Conservation (phyloP, 2,888 invertebrate genomes). For the Drosophila parthenogenetica region DNA sequence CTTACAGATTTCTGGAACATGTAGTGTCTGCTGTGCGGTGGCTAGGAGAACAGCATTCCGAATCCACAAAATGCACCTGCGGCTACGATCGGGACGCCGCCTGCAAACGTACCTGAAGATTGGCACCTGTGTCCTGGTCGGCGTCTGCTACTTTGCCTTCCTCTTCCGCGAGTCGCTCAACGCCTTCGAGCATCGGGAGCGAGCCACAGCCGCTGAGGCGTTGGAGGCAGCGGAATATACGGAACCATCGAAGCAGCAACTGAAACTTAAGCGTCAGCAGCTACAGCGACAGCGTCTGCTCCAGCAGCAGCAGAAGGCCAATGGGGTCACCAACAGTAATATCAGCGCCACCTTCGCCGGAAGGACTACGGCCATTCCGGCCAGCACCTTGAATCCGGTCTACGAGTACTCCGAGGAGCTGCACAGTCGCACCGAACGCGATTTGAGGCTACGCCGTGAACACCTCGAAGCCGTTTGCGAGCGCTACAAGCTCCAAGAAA, state of each 20-base stretch:
- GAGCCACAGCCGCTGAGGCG: slow-evolving; percentile 54
- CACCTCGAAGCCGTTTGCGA: slow-evolving; percentile 86
- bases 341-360: slow-evolving; percentile 16
- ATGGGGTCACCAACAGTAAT: slow-evolving; percentile 7
- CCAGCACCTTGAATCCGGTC: slow-evolving; percentile 84
- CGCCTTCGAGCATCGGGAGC: slow-evolving; percentile 83
- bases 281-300: slow-evolving; percentile 50
- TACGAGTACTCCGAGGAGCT: slow-evolving; percentile 85
- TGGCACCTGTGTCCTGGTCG: slow-evolving; percentile 77
- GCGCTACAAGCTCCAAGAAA: slow-evolving; percentile 83
- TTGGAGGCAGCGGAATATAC: slow-evolving; percentile 44
- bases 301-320: slow-evolving; percentile 30
- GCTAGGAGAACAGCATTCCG: slow-evolving; percentile 27
- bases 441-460: slow-evolving; percentile 86
- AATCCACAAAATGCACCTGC: slow-evolving; percentile 76
- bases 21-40: slow-evolving; percentile 38
- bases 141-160: slow-evolving; percentile 83
- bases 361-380: slow-evolving; percentile 37
- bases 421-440: slow-evolving; percentile 85
- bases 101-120: slow-evolving; percentile 83
- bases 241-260: slow-evolving; percentile 72
- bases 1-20: slow-evolving; percentile 37
- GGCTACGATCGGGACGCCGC: slow-evolving; percentile 81
- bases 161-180: slow-evolving; percentile 84
- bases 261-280: slow-evolving; percentile 67